Evolutionary conservation across 2,797 vertebrate species (phyloP), one percentile per base, ranked within the genome.

Genomic region (Protosalanx chinensis): DNA sequence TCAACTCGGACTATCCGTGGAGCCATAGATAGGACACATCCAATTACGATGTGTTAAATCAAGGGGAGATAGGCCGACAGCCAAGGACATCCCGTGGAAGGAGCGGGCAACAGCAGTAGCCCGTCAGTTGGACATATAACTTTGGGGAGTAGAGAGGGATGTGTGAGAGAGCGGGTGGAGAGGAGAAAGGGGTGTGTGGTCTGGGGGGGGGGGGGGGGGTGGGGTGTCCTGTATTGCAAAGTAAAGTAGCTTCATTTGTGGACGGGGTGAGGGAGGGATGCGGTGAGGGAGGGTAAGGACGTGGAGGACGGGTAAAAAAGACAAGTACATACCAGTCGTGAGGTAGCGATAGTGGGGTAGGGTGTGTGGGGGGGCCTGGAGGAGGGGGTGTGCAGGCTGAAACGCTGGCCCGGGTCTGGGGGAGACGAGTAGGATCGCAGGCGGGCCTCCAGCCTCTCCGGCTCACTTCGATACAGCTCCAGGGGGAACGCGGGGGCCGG

Each of bases 401-500:
- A 89, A 30, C 86, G 90, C 81, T 92, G 94, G 57, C 92, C 92
- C 0, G 93, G 88, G 80, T 96, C 95, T 0, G 91, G 93, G 29
- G 95, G 95, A 0, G 94, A 94, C 6, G 95, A 94, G 76, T 90
- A 94, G 46, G 95, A 94, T 59, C 93, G 94, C 72, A 92, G 84
- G 41, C 95, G 91, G 53, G 93, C 88, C 82, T 96, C 95, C 1
- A 86, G 90, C 61, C 94, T 91, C 79, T 93, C 92, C 0, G 94
- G 94, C 81, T 96, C 95, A 2, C 93, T 93, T 77, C 92, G 91
- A 76, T 95, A 96, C 56, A 92, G 93, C 82, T 98, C 95, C 23
- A 95, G 88, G 13, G 86, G 94, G 82, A 97, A 96, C 0, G 67
- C 62, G 18, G 88, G 86, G 92, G 93, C 61, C 92, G 92, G 81